These are phyloP conservation scores for Arbacia lixula DNA, from an alignment of 53 echinoderm and acorn worm genomes.

Conservation along the genomic window DNA sequence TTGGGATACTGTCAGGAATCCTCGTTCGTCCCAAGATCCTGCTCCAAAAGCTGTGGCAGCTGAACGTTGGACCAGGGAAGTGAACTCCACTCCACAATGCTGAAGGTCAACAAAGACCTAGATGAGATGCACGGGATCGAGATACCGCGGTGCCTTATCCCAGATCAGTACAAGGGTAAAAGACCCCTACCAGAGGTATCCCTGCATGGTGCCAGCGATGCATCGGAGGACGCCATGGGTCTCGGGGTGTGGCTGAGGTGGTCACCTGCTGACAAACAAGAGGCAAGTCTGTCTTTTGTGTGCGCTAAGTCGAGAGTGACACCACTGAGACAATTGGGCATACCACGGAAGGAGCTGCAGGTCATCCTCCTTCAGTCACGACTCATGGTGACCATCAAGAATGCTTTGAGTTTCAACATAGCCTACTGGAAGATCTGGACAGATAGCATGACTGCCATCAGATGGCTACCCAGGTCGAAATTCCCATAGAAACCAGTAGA, in stretches of 20 bases:
- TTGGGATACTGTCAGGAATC: conserved; percentile 75
- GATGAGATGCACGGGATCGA: conserved; percentile 47
- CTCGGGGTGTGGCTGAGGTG: conserved; percentile 75
- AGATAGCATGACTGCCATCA: conserved; percentile 61
- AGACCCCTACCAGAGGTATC: conserved; percentile 61
- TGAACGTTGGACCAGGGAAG: conserved; percentile 55
- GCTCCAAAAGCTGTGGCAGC: conserved; percentile 77
- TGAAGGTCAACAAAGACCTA: conserved; percentile 63
- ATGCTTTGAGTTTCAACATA: conserved; percentile 65
- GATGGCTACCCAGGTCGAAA: too few species aligned
- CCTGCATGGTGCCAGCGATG: conserved; percentile 72
- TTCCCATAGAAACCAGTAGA: too few species aligned
- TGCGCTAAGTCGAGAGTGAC: conserved; percentile 67
- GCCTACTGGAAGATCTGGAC: conserved; percentile 69
- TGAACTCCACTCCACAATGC: conserved; percentile 60
- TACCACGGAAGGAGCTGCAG: conserved; percentile 69
- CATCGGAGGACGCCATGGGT: conserved; percentile 74
- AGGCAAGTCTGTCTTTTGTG: conserved; percentile 61
- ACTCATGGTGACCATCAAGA: conserved; percentile 69
- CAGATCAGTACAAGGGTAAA: conserved; percentile 60
- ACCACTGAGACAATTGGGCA: conserved; percentile 71
- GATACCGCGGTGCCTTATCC: conserved; percentile 72
- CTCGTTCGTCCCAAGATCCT: conserved; percentile 75
- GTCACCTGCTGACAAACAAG: conserved; percentile 41
- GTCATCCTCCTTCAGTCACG: conserved; percentile 61